Evolutionary conservation across 2,797 vertebrate species (phyloP).

Genomic region (Silurus lanzhouensis): DNA sequence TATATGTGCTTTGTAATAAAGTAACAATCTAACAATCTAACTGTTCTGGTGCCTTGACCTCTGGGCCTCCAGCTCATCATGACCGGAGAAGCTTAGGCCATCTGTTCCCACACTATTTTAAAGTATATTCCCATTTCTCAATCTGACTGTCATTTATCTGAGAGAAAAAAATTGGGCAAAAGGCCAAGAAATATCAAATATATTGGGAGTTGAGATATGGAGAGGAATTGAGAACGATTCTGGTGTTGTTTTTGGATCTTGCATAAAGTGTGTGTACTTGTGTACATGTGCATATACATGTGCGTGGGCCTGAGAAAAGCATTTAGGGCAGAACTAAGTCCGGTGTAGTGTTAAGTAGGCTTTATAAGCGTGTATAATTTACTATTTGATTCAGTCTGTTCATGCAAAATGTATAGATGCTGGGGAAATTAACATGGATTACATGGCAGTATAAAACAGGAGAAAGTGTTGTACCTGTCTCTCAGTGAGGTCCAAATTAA

Average conservation of each 20-base stretch:
- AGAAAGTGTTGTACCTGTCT: conserved; percentile 81
- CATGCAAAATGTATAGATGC: neutral
- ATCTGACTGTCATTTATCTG: conserved; percentile 57
- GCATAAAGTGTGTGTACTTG: conserved; percentile 34
- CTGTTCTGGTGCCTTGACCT: conserved; percentile 50
- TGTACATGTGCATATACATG: conserved; percentile 18
- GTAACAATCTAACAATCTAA: conserved; percentile 37
- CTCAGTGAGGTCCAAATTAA: conserved; percentile 97
- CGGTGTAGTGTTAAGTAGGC: conserved; percentile 55
- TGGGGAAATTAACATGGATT: neutral
- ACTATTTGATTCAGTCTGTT: neutral
- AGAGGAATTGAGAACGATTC: conserved; percentile 57
- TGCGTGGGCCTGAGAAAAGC: conserved; percentile 70
- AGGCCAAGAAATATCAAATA: conserved; percentile 69
- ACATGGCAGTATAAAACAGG: neutral
- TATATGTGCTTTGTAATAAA: conserved; percentile 40
- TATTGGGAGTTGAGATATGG: conserved; percentile 62
- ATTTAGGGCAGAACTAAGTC: conserved; percentile 71
- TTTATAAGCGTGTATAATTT: neutral
- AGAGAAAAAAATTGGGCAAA: conserved; percentile 56
- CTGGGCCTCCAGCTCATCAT: conserved; percentile 54
- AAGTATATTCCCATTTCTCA: conserved; percentile 51
- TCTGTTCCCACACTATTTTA: conserved; percentile 68
- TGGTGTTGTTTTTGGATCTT: conserved; percentile 64
- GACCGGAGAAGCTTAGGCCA: conserved; percentile 60